phyloP scores from a whole-genome alignment of 2,888 invertebrate species.

The Allygus modestus region DNA sequence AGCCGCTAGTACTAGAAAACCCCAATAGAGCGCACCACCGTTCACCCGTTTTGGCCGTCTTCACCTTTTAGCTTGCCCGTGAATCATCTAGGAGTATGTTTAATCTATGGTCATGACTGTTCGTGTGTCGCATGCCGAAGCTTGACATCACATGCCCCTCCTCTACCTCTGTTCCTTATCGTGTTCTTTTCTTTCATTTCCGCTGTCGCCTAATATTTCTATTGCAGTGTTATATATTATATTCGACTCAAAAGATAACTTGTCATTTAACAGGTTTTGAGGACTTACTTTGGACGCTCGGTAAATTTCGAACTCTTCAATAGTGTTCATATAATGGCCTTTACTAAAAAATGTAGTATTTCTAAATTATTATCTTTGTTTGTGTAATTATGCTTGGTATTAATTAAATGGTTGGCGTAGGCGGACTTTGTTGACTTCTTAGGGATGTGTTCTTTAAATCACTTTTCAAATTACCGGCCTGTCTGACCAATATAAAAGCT shows the following conservation, averaged over 20 bases:
- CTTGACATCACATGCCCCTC: too few species aligned
- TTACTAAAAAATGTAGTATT: constrained; percentile 8
- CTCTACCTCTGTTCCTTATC: too few species aligned
- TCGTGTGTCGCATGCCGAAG: too few species aligned
- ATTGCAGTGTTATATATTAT: constrained; percentile 3
- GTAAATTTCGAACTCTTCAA: constrained; percentile 25
- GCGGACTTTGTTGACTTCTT: constrained; percentile 19
- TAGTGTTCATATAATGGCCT: neutral
- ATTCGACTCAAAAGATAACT: constrained; percentile 15
- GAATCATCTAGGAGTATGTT: too few species aligned
- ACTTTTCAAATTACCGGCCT: neutral
- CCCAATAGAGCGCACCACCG: too few species aligned
- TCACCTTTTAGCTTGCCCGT: too few species aligned
- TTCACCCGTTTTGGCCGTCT: too few species aligned
- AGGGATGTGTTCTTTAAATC: constrained; percentile 16
- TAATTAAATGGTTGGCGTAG: constrained; percentile 16
- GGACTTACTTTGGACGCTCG: neutral
- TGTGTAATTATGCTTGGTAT: neutral
- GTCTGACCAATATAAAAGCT: constrained; percentile 1
- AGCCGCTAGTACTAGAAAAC: too few species aligned
- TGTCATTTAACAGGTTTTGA: neutral
- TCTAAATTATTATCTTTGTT: neutral
- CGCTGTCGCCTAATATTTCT: neutral
- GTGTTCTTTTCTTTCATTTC: too few species aligned
- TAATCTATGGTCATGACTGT: too few species aligned